Conservation (phyloP, 2,113 vertebrate species). For the Mus pahari region DNA sequence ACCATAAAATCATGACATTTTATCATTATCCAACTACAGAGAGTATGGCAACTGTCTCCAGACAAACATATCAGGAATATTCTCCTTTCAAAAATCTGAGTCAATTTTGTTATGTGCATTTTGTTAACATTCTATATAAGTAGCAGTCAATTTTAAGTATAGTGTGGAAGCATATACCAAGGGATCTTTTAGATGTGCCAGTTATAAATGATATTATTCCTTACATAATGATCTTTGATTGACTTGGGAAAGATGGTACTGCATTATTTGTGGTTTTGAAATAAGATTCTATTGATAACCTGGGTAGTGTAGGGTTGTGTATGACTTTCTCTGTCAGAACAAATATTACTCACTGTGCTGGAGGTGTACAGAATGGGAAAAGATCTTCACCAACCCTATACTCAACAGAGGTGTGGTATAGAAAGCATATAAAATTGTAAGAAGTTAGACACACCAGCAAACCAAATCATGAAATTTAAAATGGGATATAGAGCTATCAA, state of each 20-base stretch:
- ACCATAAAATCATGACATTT: fast-evolving
- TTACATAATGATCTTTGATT: not conserved
- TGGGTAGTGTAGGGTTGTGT: not conserved
- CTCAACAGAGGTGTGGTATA: too few relatives aligned
- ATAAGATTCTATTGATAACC: not conserved
- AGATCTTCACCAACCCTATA: not conserved
- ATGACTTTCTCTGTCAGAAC: too few relatives aligned
- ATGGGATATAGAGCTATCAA: too few relatives aligned
- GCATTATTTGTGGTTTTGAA: not conserved
- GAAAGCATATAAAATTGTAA: too few relatives aligned
- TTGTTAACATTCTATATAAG: not conserved
- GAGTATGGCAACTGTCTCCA: not conserved
- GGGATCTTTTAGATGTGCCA: not conserved
- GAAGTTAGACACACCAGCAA: too few relatives aligned
- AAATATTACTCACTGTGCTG: not conserved
- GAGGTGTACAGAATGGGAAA: not conserved
- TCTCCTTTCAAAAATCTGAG: not conserved
- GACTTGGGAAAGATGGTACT: not conserved
- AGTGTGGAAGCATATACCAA: not conserved
- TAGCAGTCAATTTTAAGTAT: not conserved
- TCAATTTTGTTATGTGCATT: not conserved
- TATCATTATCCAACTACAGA: not conserved
- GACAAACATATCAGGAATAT: not conserved
- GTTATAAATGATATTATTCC: not conserved
- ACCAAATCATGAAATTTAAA: too few relatives aligned